Percentiles rank a stretch among this genome's conserved stretches.
Conservation (phyloP, 2,113 vertebrate genomes). For the Paralichthys olivaceus region DNA sequence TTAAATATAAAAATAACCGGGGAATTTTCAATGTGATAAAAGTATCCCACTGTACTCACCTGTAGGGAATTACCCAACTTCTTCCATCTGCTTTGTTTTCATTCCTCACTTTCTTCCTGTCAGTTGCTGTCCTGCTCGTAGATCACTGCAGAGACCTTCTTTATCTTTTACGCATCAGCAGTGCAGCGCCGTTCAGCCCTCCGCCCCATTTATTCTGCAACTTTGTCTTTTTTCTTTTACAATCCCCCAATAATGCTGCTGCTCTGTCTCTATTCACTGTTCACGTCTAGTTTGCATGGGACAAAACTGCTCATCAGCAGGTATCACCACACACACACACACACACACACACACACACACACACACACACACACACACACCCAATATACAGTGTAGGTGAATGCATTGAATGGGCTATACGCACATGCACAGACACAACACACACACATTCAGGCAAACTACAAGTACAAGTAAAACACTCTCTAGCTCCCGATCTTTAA, state of each 20-base stretch:
- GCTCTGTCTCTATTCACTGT: slow-evolving; percentile 76
- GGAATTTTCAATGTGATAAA: background rate
- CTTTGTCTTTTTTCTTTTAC: slow-evolving; percentile 41
- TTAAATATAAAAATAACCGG: background rate
- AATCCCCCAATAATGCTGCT: slow-evolving; percentile 58
- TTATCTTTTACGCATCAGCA: slow-evolving; percentile 96
- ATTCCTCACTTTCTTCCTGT: slow-evolving; percentile 40
- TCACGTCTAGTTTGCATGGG: slow-evolving; percentile 37
- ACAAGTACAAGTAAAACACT: no score
- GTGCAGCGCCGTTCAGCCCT: slow-evolving; percentile 82
- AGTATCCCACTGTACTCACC: no score
- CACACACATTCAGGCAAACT: slow-evolving; percentile 31
- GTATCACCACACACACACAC: slow-evolving; percentile 34
- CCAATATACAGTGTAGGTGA: slow-evolving; percentile 37
- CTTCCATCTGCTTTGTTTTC: slow-evolving; percentile 7
- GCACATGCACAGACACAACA: slow-evolving; percentile 53
- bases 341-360: slow-evolving; percentile 23
- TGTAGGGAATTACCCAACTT: no score
- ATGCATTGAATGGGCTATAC: background rate
- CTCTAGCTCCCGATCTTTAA: no score
- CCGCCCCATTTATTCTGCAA: slow-evolving; percentile 85
- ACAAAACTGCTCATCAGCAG: slow-evolving; percentile 36
- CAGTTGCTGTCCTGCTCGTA: slow-evolving; percentile 43
- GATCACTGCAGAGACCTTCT: slow-evolving; percentile 82
- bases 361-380: slow-evolving; percentile 43